These are phyloP conservation scores for Trichonephila inaurata DNA, from an alignment of 1,140 invertebrate species.

Conservation along the genomic window DNA sequence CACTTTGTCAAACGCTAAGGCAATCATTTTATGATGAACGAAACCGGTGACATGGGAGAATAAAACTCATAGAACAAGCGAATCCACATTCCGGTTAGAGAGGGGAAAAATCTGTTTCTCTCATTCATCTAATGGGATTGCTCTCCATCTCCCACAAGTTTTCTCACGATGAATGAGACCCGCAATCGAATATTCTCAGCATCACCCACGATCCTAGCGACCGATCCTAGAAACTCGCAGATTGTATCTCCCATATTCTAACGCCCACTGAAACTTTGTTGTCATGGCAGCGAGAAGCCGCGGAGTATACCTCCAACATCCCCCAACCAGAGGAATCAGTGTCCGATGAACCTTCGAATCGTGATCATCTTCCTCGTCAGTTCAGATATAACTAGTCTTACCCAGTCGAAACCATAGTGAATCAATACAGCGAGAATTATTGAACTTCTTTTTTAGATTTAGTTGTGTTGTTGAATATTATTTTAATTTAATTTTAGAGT, in stretches of 20 bases:
- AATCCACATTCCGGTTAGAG: neutral
- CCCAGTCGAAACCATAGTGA: no score
- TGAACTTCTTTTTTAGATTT: no score
- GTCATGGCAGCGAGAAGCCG: slow-evolving; percentile 39
- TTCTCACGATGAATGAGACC: neutral
- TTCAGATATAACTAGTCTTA: neutral
- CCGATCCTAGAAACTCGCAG: neutral
- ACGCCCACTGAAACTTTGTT: slow-evolving; percentile 70
- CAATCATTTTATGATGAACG: no score
- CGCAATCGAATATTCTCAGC: neutral
- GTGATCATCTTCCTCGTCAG: neutral
- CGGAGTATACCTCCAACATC: slow-evolving; percentile 46
- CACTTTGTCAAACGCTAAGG: no score
- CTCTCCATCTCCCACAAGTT: neutral
- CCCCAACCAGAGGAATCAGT: slow-evolving; percentile 37
- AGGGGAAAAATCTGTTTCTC: neutral
- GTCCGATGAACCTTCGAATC: slow-evolving; percentile 20
- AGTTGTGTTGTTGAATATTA: neutral
- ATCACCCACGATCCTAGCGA: slow-evolving; percentile 26
- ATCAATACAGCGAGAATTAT: no score
- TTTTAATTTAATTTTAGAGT: neutral
- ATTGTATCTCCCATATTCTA: neutral
- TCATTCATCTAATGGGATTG: neutral
- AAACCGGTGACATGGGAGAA: no score
- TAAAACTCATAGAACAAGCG: no score